phyloP scores from a whole-genome alignment of 35 echinoderm and acorn worm species.

The Eucidaris tribuloides region DNA sequence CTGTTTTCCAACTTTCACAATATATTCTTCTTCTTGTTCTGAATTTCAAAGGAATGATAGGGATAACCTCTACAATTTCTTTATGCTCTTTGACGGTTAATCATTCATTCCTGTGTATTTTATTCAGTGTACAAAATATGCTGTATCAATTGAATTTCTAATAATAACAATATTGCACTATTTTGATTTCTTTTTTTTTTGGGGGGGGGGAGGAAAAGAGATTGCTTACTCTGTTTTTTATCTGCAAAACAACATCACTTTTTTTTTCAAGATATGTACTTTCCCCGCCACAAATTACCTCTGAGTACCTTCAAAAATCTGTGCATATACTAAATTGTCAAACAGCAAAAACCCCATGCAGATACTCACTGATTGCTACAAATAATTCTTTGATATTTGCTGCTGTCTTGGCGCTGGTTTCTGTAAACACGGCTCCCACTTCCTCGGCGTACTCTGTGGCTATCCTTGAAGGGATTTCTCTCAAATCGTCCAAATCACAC shows the following conservation, averaged over 20 bases:
- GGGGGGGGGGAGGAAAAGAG: neutral
- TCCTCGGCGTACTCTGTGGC: constrained; percentile 76
- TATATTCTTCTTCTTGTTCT: too few relatives aligned
- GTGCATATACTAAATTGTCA: neutral
- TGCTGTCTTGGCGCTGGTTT: constrained; percentile 99
- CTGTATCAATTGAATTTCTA: too few relatives aligned
- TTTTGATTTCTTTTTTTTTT: neutral
- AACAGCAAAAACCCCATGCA: neutral
- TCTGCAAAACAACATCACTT: neutral
- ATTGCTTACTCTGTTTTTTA: neutral
- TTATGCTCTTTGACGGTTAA: too few relatives aligned
- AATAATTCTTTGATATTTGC: constrained; percentile 88
- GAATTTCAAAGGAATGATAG: too few relatives aligned
- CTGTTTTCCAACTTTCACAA: too few relatives aligned
- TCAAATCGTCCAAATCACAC: constrained; percentile 71
- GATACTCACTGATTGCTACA: constrained; percentile 91
- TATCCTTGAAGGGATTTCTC: constrained; percentile 58
- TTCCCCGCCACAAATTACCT: neutral
- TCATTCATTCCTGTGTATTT: too few relatives aligned
- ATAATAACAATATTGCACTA: too few relatives aligned
- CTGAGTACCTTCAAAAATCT: neutral
- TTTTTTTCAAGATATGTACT: neutral
- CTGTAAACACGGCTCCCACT: constrained; percentile 86
- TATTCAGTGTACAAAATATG: too few relatives aligned
- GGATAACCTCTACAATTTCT: too few relatives aligned